These are phyloP conservation scores for Tribolium madens DNA, from an alignment of 1,140 invertebrate species.

Conservation along the genomic window DNA sequence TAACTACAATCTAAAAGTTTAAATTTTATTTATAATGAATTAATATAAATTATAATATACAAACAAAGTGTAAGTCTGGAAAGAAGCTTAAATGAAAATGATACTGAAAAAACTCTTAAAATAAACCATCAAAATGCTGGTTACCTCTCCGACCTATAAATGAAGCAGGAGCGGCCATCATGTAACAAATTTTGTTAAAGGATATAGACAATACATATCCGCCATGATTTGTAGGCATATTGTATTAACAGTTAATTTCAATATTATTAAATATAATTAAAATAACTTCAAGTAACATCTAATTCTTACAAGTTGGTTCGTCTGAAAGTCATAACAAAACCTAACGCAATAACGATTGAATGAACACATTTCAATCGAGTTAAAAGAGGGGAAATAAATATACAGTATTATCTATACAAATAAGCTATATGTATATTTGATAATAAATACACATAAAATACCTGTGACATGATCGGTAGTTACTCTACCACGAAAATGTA, in stretches of 20 bases:
- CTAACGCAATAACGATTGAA: constrained; percentile 24
- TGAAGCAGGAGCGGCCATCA: constrained; percentile 18
- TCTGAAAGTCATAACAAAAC: constrained; percentile 43
- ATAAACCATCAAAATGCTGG: constrained; percentile 13
- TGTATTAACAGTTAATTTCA: constrained; percentile 23
- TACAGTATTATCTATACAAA: constrained; percentile 29
- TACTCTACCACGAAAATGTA: constrained; percentile 6
- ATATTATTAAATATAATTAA: constrained; percentile 22
- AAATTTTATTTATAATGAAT: constrained; percentile 38
- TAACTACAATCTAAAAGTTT: constrained; percentile 30
- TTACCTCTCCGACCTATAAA: constrained; percentile 18
- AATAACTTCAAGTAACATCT: constrained; percentile 29
- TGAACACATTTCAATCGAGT: constrained; percentile 8
- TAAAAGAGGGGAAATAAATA: constrained; percentile 19
- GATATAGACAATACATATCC: constrained; percentile 20
- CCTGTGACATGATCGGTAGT: constrained; percentile 14
- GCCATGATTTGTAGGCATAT: neutral
- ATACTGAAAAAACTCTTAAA: constrained; percentile 28
- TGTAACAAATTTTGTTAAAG: neutral
- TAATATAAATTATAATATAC: constrained; percentile 40
- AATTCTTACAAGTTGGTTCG: constrained; percentile 28
- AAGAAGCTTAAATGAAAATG: constrained; percentile 27
- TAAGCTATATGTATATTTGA: constrained; percentile 34
- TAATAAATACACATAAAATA: constrained; percentile 40
- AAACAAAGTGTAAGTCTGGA: constrained; percentile 28